These are phyloP conservation scores for Erebia palarica DNA, from an alignment of 2,888 invertebrate species.

Conservation along the genomic window DNA sequence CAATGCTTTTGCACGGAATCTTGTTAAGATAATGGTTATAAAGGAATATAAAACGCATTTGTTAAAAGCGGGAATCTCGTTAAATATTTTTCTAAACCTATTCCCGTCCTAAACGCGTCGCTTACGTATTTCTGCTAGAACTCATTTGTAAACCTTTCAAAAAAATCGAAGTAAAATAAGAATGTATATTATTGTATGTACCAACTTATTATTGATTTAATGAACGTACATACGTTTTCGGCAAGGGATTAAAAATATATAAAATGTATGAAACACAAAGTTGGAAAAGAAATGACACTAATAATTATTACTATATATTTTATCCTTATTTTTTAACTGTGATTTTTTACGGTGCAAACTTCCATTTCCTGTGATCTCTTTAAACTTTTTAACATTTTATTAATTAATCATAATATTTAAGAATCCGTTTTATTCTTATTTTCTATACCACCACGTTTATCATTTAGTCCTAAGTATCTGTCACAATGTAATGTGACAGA, in stretches of 20 bases:
- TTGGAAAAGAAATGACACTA: background rate
- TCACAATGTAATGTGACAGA: conserved; percentile 10
- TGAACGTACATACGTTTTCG: background rate
- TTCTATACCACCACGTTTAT: conserved; percentile 42
- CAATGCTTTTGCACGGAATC: no score
- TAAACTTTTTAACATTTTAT: conserved; percentile 32
- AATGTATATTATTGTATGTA: background rate
- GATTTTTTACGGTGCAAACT: conserved; percentile 64
- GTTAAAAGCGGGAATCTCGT: no score
- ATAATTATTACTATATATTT: background rate
- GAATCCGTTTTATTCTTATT: conserved; percentile 32
- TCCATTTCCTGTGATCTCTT: conserved; percentile 72
- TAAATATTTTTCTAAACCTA: no score
- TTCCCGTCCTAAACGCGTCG: no score
- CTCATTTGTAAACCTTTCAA: no score
- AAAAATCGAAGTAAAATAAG: background rate
- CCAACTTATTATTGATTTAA: background rate
- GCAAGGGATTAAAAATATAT: background rate
- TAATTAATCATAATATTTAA: conserved; percentile 2
- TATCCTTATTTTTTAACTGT: conserved; percentile 48
- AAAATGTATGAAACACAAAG: background rate
- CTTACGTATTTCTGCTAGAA: no score
- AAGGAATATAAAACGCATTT: no score
- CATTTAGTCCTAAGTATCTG: background rate
- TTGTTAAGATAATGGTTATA: no score